phyloP scores from a whole-genome alignment of 2,113 vertebrate species.

The Grammatotria lemairii region DNA sequence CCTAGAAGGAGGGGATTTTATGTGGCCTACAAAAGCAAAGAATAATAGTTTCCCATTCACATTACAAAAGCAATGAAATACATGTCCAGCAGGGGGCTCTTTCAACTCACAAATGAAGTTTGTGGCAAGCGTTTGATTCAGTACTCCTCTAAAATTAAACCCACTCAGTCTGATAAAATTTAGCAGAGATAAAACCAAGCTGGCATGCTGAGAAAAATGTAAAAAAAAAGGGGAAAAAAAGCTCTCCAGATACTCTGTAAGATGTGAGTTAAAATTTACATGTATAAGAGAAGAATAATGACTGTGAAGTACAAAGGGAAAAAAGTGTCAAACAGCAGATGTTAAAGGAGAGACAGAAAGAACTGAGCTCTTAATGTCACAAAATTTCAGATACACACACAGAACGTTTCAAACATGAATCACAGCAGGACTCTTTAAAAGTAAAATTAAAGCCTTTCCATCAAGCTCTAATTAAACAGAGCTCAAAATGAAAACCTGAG shows the following conservation, averaged over 20 bases:
- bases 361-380: neutral
- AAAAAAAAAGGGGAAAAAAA: neutral
- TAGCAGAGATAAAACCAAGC: constrained; percentile 16
- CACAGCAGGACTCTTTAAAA: constrained; percentile 22
- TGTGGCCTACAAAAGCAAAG: constrained; percentile 3
- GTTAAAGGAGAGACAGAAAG: neutral
- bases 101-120: constrained; percentile 56
- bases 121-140: neutral
- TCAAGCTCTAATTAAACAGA: constrained; percentile 27
- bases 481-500: neutral
- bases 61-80: neutral
- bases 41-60: constrained; percentile 3
- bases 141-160: constrained; percentile 3
- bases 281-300: constrained; percentile 4
- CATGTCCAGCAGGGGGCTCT: constrained; percentile 63
- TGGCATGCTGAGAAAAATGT: neutral
- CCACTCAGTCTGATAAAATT: neutral
- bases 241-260: constrained; percentile 13
- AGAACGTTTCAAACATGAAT: constrained; percentile 35
- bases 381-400: constrained; percentile 25
- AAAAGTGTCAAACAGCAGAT: constrained; percentile 1
- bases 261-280: constrained; percentile 6
- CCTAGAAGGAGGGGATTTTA: neutral
- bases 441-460: constrained; percentile 27
- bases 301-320: neutral